Base-by-base conservation (phyloP, 2,888 invertebrate genomes). In the Molorchus minor region DNA sequence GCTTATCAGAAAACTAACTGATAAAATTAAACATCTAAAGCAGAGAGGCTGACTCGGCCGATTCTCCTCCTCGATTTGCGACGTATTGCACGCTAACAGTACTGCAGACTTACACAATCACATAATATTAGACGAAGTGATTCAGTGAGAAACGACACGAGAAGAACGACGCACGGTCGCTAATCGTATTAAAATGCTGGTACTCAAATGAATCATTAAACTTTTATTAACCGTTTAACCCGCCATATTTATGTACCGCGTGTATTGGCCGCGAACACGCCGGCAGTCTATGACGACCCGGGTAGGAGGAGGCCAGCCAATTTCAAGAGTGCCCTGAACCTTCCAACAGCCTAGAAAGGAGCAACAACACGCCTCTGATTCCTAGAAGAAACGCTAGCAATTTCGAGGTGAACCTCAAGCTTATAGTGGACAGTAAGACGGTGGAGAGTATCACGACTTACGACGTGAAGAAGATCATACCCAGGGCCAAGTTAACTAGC, bases 321-420 rank as follows among this genome's bases (percentile, higher is more conserved):
- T 33, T 67, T 67, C 38, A 67, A 59, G 55, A 59, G 35, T 20
- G 67, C 64, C 2, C 47, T 67, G 12, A 62, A 54, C 30, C 65
- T 63, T 67, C 65, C 49, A 65, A 40, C 36, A 65, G 53, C 35
- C 43, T 67, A 25, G 64, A 67, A 40, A 49, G 64, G 17, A 40
- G 62, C 25, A 47, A 46, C 2, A 17, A 30, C 2, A 61, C 45
- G 19, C 58, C 64, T 47, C 54, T 58, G 19, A 56, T 61, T 45
- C 59, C 67, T 40, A 58, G 43, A 47, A 62, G 36, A 20, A 45
- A 35, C 17, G 30, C 58, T 43, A 56, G 60, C 45, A 62, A 56
- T 55, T 58, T 67, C 51, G 62, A 67, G 45, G 61, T 67, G 7
- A 67, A 64, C 21, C 52, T 67, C 1, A 67, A 61, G 30, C 54